Base-by-base conservation (phyloP, 2,113 vertebrate species). In the Epinephelus fuscoguttatus region DNA sequence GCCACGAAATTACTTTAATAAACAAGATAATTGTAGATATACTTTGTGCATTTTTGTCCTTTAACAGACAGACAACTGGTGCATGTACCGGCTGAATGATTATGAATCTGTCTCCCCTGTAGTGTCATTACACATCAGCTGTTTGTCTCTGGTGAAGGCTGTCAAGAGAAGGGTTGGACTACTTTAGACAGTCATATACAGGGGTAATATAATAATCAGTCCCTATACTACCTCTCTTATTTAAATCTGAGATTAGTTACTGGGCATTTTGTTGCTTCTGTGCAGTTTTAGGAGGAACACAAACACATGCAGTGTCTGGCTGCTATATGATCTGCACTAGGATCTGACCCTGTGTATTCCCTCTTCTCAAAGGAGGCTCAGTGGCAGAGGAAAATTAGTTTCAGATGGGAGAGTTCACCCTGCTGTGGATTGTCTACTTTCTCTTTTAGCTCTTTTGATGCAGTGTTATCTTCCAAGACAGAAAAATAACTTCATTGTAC, bases 111-210 rank as follows among this genome's bases (percentile, higher is more conserved):
- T 84, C 73, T 25, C 40, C 59, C 14, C 7, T 25, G 5, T 17
- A 21, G 40, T 68, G 42, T 55, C 56, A 64, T 80, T 63, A 82
- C 50, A 42, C 15, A 60, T 92, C 90, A 93, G 90, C 88, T 93
- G 86, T 84, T 87, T 33, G 3, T 67, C 59, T 75, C n/a, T 49
- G 64, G 72, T 61, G 70, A 64, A 33, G 21, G 12, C 13, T 73
- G 69, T 82, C 67, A 79, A 81, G 75, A 52, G 59, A 74, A 23
- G 17, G 60, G 4, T 75, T 85, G n/a, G 25, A 66, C 76, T 69
- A 74, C 21, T 57, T 30, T 3, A 33, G 6, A 27, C 47, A 50
- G 69, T 75, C 37, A 37, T 30, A 72, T 19, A 37, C 42, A 52
- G 70, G 71, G 71, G 27, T 13, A 37, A 18, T 72, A 33, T 52